A percentile compares a stretch with the other conserved stretches of the same genome.
Evolutionary conservation across 1,140 invertebrate genomes (phyloP).

Genomic region (Lasaia peninsularis): DNA sequence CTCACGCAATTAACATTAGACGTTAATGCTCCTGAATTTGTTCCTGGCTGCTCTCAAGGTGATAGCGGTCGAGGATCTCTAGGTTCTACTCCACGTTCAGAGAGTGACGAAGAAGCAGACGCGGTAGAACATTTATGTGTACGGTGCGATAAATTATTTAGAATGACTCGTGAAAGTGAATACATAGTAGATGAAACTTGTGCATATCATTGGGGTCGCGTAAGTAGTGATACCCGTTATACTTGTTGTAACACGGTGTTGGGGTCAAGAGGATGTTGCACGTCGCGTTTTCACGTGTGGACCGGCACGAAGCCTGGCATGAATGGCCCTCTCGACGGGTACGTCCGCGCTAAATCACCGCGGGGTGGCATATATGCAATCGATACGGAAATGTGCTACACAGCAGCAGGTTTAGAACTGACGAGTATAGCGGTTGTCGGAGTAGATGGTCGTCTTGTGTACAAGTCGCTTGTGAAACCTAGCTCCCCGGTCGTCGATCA

Average conservation of each 20-base stretch:
- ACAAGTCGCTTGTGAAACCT: conserved; percentile 89
- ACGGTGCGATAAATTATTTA: conserved; percentile 85
- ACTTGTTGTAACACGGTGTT: conserved; percentile 73
- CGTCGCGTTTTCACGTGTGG: conserved; percentile 86
- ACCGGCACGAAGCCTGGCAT: conserved; percentile 81
- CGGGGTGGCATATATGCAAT: conserved; percentile 84
- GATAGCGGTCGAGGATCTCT: conserved; percentile 75
- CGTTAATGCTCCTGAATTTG: conserved; percentile 82
- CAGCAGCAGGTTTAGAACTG: conserved; percentile 87
- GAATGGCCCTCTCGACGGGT: conserved; percentile 84
- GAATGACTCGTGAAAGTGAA: conserved; percentile 80
- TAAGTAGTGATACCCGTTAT: conserved; percentile 57
- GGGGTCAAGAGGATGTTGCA: conserved; percentile 79
- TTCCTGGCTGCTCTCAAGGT: conserved; percentile 72
- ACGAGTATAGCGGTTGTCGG: conserved; percentile 89
- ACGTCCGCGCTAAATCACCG: conserved; percentile 77
- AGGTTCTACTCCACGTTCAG: conserved; percentile 74
- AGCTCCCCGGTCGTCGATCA: conserved; percentile 88
- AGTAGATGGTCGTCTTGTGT: conserved; percentile 84
- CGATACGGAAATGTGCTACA: conserved; percentile 97
- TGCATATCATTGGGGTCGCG: conserved; percentile 89
- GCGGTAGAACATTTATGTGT: conserved; percentile 81
- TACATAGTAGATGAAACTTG: conserved; percentile 85
- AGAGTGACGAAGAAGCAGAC: conserved; percentile 75
- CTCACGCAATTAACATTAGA: conserved; percentile 71